phyloP scores from a whole-genome alignment of 2,797 vertebrate species.

The Chelon labrosus region DNA sequence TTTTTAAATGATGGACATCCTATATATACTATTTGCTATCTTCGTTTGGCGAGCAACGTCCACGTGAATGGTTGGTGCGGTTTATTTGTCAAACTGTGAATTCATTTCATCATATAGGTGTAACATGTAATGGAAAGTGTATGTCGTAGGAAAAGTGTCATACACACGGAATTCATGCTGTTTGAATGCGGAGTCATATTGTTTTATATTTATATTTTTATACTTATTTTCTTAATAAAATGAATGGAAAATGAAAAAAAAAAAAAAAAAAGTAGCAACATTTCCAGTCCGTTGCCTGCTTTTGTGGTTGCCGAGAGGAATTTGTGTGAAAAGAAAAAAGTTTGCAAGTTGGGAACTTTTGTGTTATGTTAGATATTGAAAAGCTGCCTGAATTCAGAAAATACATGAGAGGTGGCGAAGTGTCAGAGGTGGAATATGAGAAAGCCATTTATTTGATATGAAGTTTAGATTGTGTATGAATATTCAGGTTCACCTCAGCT shows the following conservation, averaged over 20 bases:
- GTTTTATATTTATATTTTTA: conserved; percentile 99
- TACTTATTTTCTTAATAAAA: conserved; percentile 99
- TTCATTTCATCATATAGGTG: conserved; percentile 87
- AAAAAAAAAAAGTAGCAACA: conserved; percentile 43
- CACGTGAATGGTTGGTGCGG: conserved; percentile 87
- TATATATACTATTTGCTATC: conserved; percentile 88
- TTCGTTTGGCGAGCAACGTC: conserved; percentile 85
- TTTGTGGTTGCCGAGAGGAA: background rate
- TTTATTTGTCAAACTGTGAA: conserved; percentile 86
- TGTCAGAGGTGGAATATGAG: background rate
- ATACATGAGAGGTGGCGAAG: background rate
- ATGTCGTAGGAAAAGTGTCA: conserved; percentile 85
- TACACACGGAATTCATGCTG: conserved; percentile 83
- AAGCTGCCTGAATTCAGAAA: background rate
- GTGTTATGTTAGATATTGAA: background rate
- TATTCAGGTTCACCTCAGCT: background rate
- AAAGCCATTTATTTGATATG: background rate
- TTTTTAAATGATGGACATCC: conserved; percentile 85
- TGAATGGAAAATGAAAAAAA: conserved; percentile 49
- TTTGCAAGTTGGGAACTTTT: background rate
- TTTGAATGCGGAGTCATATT: conserved; percentile 89
- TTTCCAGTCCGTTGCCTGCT: conserved; percentile 16
- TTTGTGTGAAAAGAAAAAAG: too few species aligned
- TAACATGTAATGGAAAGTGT: conserved; percentile 87
- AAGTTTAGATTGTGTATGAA: background rate